Base-by-base conservation (phyloP, 2,113 vertebrate genomes). In the Coptodon bakossiorum region DNA sequence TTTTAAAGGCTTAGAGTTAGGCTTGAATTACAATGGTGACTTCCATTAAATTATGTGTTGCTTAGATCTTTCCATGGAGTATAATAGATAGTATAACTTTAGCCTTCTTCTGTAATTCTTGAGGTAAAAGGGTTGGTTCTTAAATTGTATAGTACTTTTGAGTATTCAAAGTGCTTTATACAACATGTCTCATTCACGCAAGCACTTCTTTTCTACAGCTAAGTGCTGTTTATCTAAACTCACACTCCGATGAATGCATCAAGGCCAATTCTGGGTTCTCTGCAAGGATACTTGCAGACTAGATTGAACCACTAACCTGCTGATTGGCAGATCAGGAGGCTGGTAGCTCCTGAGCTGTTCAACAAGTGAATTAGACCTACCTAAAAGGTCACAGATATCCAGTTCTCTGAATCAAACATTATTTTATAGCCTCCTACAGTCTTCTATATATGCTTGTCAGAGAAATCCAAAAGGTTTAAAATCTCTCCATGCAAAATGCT, bases 101-200 rank as follows among this genome's bases (percentile, higher is more conserved):
- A 68, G 12, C n/a, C 66, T 43, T 71, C n/a, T 43, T 36, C 31
- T 63, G 31, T 36, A 63, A 63, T 19, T 36, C 17, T n/a, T 63
- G 59, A n/a, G 9, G 59, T 63, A 19, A 63, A 36, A n/a, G 9
- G 17, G 61, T 36, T 66, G 17, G 2, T 36, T 66, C 31, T 66
- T 36, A 12, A n/a, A 66, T 12, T 63, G 31, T 63, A 0, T 7
- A n/a, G 59, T 36, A 63, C 59, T 63, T 63, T 11, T 36, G 31
- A 66, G 31, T 36, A 36, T 7, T 36, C 59, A 36, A 63, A 63
- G 2, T 36, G 17, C 4, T 66, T 0, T 66, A 66, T 66, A 4
- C 6, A 66, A 36, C 61, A 36, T n/a, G 31, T n/a, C 9, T 36
- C 0, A 36, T 36, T 66, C 31, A 66, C 0, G 0, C 31, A 36